Evolutionary conservation across 2,797 vertebrate genomes (phyloP).

Genomic region (Anniella stebbinsi): DNA sequence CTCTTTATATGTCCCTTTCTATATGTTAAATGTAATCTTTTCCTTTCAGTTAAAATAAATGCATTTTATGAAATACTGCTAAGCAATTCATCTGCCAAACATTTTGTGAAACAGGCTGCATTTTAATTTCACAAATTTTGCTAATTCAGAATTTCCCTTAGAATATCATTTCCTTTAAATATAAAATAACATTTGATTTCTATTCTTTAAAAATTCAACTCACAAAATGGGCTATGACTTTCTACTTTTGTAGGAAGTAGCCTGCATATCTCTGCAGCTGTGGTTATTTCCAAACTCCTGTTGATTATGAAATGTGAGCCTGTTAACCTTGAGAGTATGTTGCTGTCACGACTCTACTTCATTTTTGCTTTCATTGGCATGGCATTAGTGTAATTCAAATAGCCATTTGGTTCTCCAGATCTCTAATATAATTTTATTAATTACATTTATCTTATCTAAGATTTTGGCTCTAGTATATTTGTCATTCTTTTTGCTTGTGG

Average conservation of each 20-base stretch:
- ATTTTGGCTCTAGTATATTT: not conserved
- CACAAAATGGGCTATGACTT: constrained; percentile 1
- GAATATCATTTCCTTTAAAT: too few species aligned
- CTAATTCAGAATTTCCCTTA: constrained; percentile 5
- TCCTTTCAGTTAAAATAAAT: constrained; percentile 2
- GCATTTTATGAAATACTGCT: constrained; percentile 37
- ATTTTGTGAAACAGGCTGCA: constrained; percentile 52
- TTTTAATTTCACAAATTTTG: constrained; percentile 48
- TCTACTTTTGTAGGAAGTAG: constrained; percentile 28
- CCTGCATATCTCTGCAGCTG: constrained; percentile 14
- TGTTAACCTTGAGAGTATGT: constrained; percentile 44
- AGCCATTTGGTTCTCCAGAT: constrained; percentile 15
- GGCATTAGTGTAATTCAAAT: constrained; percentile 25
- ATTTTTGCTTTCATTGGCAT: constrained; percentile 40
- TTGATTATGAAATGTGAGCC: constrained; percentile 32
- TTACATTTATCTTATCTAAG: not conserved
- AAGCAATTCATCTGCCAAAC: constrained; percentile 43
- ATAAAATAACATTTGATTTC: constrained; percentile 27
- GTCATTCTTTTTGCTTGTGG: not conserved
- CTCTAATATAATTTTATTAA: constrained; percentile 1
- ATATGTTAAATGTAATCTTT: not conserved
- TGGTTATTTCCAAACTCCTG: constrained; percentile 22
- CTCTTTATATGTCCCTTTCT: not conserved
- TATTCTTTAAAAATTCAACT: constrained; percentile 25
- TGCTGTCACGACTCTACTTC: constrained; percentile 28